These are phyloP conservation scores for Cheirogaleus medius DNA, from an alignment of 2,113 vertebrate genomes.

Conservation along the genomic window DNA sequence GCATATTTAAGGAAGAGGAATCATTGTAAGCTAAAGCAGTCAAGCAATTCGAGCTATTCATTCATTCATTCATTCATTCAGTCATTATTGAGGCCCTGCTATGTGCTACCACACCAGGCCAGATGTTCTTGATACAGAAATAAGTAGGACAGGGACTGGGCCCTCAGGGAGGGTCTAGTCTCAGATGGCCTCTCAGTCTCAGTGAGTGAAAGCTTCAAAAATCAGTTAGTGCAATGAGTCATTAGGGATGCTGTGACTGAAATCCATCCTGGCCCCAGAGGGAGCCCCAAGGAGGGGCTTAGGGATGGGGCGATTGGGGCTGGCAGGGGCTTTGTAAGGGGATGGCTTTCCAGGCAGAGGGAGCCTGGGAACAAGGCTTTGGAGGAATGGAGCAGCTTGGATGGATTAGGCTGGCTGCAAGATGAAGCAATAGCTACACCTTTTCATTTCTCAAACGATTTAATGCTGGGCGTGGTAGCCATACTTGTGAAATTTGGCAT, in stretches of 20 bases:
- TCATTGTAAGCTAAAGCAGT: background rate
- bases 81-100: background rate
- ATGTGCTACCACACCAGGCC: background rate
- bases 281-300: background rate
- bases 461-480: background rate
- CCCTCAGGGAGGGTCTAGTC: background rate
- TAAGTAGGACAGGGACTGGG: background rate
- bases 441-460: background rate
- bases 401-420: background rate
- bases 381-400: background rate
- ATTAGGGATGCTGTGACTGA: background rate
- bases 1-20: background rate
- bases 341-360: background rate
- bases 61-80: background rate
- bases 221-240: too few relatives aligned
- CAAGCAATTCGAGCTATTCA: background rate
- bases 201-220: background rate
- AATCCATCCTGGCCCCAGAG: background rate
- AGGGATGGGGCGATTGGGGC: fast-evolving
- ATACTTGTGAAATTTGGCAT: background rate
- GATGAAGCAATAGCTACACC: background rate
- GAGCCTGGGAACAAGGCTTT: background rate
- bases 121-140: background rate
- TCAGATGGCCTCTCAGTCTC: background rate
- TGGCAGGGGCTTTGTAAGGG: background rate